A percentile compares a stretch with the other conserved stretches of the same genome.
These are phyloP conservation scores for Heliothis subflexa DNA, from an alignment of 1,140 invertebrate genomes.

Conservation along the genomic window DNA sequence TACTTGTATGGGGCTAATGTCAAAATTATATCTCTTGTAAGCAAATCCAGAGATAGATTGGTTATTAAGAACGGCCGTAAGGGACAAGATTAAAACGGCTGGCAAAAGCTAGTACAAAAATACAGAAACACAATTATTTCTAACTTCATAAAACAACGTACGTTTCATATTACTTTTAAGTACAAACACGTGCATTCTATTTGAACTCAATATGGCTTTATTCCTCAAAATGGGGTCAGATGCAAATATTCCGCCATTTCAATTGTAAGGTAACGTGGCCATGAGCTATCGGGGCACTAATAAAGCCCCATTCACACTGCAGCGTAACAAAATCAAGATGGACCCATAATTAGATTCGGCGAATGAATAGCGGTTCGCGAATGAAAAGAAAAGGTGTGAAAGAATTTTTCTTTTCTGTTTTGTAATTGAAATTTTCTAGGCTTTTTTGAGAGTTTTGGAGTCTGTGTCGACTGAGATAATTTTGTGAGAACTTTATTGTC, in stretches of 20 bases:
- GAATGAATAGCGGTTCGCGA: background rate
- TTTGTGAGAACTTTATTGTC: too few relatives aligned
- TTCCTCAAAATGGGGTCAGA: conserved; percentile 17
- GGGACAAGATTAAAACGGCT: too few relatives aligned
- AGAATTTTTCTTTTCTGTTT: conserved; percentile 23
- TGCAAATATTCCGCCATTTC: conserved; percentile 21
- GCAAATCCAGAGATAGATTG: too few relatives aligned
- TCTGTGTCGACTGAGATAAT: background rate
- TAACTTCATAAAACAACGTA: background rate
- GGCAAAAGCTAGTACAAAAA: too few relatives aligned
- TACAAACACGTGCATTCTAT: conserved; percentile 7
- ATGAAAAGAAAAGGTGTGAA: conserved; percentile 8
- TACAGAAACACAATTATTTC: too few relatives aligned
- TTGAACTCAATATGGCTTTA: conserved; percentile 16
- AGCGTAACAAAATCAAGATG: background rate
- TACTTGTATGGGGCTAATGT: too few relatives aligned
- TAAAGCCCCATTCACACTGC: background rate
- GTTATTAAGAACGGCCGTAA: too few relatives aligned
- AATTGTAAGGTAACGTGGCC: background rate
- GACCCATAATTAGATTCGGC: conserved; percentile 9
- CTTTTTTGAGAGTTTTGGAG: background rate
- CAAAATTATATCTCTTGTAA: too few relatives aligned
- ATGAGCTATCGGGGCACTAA: conserved; percentile 3
- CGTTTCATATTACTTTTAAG: background rate
- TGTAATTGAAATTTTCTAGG: conserved; percentile 1